Evolutionary conservation across 1,140 invertebrate species (phyloP), one percentile per base, ranked within the genome.

Genomic region (Heliconius hermathena): DNA sequence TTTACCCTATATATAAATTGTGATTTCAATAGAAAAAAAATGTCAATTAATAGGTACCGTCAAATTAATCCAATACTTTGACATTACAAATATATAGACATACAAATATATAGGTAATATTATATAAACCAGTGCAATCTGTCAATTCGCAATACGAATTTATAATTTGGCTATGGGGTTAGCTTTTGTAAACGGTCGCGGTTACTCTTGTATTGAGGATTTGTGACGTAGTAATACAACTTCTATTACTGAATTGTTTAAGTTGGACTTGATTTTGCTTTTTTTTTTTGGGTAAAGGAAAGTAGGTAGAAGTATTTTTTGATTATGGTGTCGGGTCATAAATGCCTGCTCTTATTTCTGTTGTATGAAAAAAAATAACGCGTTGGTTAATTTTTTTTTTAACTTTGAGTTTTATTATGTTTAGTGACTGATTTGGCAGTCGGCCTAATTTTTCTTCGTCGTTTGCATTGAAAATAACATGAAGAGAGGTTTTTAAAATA

Each of bases 361-460:
- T 26, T 22, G 13, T 26, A 29, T 2, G 3, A 16, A 16, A 13
- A 66, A 66, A 6, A 29, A 66, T 66, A 9, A 57, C 20, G 57
- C 0, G n/a, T n/a, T n/a, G 57, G n/a, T 60, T 8, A 22, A 22
- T 11, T 11, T 9, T n/a, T 3, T 60, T 60, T 60, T 60, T 9
- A n/a, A 26, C 60, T 66, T 66, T 29, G 26, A 66, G 9, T 66
- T 66, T 29, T 66, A 66, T 66, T 66, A 16, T 26, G 11, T 66
- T 66, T 29, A 29, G n/a, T 57, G 60, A 66, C 60, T 66, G 60
- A 11, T 66, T 66, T 77, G 60, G 75, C 60, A 77, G 33, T 33
- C 26, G 66, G 26, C 74, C 57, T 41, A 70, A 66, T 66, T 8
- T 36, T 66, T 76, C 60, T 76, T 38, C 74, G 74, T 60, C 54